A percentile compares a stretch with the other conserved stretches of the same genome.
These are phyloP conservation scores for Crossocerus cetratus DNA, from an alignment of 2,888 invertebrate species.

Conservation along the genomic window DNA sequence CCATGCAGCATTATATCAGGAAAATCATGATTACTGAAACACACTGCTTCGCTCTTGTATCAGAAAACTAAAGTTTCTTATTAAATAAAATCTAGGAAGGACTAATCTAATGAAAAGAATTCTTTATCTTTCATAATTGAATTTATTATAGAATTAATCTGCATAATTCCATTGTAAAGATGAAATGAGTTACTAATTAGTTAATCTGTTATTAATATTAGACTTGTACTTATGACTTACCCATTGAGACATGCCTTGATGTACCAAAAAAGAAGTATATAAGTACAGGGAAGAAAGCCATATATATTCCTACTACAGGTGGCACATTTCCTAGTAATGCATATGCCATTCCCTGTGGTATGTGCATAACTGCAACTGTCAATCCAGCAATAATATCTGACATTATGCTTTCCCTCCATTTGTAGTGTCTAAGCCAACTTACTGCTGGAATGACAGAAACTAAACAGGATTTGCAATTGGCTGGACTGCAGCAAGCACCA, in stretches of 20 bases:
- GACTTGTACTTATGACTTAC: constrained; percentile 71
- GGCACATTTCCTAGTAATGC: constrained; percentile 79
- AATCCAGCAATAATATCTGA: constrained; percentile 89
- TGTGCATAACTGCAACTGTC: constrained; percentile 91
- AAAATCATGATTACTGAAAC: not conserved
- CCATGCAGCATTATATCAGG: constrained; percentile 4
- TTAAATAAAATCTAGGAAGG: not conserved
- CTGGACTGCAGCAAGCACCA: constrained; percentile 47
- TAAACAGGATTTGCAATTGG: constrained; percentile 63
- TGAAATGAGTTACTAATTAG: not conserved
- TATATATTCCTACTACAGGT: constrained; percentile 79
- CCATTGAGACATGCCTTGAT: constrained; percentile 83
- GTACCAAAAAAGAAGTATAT: constrained; percentile 83
- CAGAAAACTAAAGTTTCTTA: too few relatives aligned
- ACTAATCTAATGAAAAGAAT: not conserved
- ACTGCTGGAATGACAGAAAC: constrained; percentile 78
- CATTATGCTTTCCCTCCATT: constrained; percentile 80
- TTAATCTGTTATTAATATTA: not conserved
- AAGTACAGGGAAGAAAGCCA: constrained; percentile 80
- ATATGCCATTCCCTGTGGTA: constrained; percentile 86
- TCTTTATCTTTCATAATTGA: not conserved
- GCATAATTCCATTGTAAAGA: not conserved
- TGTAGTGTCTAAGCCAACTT: constrained; percentile 82
- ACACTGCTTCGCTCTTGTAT: not conserved
- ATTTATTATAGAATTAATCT: too few relatives aligned